Evolutionary conservation across 2,113 vertebrate species (phyloP).

Genomic region (Misgurnus anguillicaudatus): DNA sequence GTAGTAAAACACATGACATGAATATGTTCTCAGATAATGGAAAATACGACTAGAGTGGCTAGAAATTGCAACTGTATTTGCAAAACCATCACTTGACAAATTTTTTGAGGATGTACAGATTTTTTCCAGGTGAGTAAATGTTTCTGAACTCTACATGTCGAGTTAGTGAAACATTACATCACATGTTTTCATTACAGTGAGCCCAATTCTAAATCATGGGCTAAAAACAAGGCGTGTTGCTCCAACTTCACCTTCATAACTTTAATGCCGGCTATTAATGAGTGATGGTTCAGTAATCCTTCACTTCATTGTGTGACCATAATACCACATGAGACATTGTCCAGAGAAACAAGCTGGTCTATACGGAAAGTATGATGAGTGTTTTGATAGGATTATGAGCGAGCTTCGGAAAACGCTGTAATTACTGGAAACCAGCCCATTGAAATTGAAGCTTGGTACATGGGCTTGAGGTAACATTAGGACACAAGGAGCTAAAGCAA

Average conservation of each 20-base stretch:
- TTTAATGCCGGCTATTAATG: slow-evolving; percentile 39
- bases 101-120: neutral
- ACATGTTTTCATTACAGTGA: slow-evolving; percentile 11
- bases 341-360: slow-evolving; percentile 42
- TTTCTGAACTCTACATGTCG: neutral
- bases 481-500: slow-evolving; percentile 35
- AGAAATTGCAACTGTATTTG: neutral
- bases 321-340: slow-evolving; percentile 41
- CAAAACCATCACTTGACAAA: neutral
- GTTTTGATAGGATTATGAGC: slow-evolving; percentile 58
- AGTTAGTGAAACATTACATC: neutral
- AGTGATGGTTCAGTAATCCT: slow-evolving; percentile 45
- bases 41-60: neutral
- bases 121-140: neutral
- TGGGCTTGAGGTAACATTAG: slow-evolving; percentile 51
- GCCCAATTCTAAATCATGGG: slow-evolving; percentile 7
- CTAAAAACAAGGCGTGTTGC: slow-evolving; percentile 1
- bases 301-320: slow-evolving; percentile 38
- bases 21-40: neutral
- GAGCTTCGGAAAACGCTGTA: slow-evolving; percentile 43
- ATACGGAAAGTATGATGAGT: slow-evolving; percentile 57
- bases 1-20: neutral
- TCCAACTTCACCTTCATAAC: slow-evolving; percentile 2
- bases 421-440: slow-evolving; percentile 46
- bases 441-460: slow-evolving; percentile 49